Evolutionary conservation across 2,113 vertebrate species (phyloP), one percentile per base, ranked within the genome.

Genomic region (Eulacestoma nigropectus): DNA sequence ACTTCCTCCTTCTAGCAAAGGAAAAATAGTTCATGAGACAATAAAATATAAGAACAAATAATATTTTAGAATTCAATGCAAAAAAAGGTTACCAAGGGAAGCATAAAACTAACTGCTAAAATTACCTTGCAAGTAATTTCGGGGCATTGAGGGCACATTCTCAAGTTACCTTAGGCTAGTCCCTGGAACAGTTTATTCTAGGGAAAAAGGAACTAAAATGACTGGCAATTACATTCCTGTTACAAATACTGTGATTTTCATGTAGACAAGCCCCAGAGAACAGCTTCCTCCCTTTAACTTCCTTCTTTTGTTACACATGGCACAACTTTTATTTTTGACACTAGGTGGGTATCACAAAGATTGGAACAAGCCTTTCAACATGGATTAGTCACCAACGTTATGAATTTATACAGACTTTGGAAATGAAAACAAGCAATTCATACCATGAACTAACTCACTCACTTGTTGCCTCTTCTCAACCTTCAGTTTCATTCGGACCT

Each of bases 381-480:
- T 2, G 9, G 52, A 68, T 94, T 81, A 96, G 69, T 92, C 92
- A 96, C 39, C 57, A 74, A 50, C 41, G 5, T 63, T 35, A 57
- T 30, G 62, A 90, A 92, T 62, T 75, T 30, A 60, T 37, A 62
- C 20, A n/a, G 10, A 59, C 46, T 65, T 87, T 18, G 63, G 72
- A 74, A 88, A 86, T 11, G 1, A 63, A 91, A 95, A 52, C 21
- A 65, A 87, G 46, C 10, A 76, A 52, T 56, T 49, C 4, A 9
- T 27, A 62, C 50, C 11, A 62, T 11, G 37, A 86, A 70, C 20
- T 21, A 52, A 16, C 47, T 49, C 56, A 92, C 98, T 92, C 64
- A 99, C 99, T 98, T 99, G 99, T 85, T 99, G 99, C 82, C 99
- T 98, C 95, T 99, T 99, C 91, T 99, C 99, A 21, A 99, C 97